These are phyloP conservation scores for Hyles euphorbiae DNA, from an alignment of 1,140 invertebrate genomes.

Conservation along the genomic window DNA sequence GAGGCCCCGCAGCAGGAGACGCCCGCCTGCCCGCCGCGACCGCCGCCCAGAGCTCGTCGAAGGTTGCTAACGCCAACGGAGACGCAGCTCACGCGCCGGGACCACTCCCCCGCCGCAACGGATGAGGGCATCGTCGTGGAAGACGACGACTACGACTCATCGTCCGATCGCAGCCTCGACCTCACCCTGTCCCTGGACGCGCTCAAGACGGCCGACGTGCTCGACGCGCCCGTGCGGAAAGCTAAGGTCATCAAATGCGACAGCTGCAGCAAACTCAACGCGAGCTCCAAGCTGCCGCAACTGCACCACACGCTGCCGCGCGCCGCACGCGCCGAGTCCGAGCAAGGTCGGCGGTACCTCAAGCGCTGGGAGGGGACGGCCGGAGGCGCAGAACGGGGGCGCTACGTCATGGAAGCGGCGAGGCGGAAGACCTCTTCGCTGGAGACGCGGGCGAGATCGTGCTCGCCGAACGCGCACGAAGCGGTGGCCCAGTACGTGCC, in stretches of 20 bases:
- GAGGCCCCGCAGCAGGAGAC: constrained; percentile 39
- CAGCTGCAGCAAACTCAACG: constrained; percentile 62
- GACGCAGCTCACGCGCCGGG: constrained; percentile 54
- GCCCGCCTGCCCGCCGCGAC: constrained; percentile 50
- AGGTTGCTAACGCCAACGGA: constrained; percentile 55
- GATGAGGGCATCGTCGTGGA: constrained; percentile 73
- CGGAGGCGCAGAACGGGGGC: constrained; percentile 52
- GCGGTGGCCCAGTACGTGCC: constrained; percentile 58
- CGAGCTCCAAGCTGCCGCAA: constrained; percentile 38
- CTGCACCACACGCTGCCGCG: constrained; percentile 65
- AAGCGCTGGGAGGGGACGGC: constrained; percentile 63
- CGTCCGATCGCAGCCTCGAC: constrained; percentile 70
- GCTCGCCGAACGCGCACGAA: constrained; percentile 62
- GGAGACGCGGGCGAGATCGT: constrained; percentile 61
- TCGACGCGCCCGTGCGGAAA: constrained; percentile 55
- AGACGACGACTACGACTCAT: constrained; percentile 73
- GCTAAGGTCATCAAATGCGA: constrained; percentile 62
- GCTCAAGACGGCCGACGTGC: constrained; percentile 53
- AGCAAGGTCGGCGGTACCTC: constrained; percentile 60
- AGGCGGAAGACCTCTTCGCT: constrained; percentile 56
- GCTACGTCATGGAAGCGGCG: constrained; percentile 56
- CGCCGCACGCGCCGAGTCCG: constrained; percentile 49
- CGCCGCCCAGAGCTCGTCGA: constrained; percentile 58
- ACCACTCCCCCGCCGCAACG: constrained; percentile 65
- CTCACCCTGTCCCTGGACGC: constrained; percentile 63